Evolutionary conservation across 2,113 vertebrate species (phyloP).

Genomic region (Halcyon senegalensis): DNA sequence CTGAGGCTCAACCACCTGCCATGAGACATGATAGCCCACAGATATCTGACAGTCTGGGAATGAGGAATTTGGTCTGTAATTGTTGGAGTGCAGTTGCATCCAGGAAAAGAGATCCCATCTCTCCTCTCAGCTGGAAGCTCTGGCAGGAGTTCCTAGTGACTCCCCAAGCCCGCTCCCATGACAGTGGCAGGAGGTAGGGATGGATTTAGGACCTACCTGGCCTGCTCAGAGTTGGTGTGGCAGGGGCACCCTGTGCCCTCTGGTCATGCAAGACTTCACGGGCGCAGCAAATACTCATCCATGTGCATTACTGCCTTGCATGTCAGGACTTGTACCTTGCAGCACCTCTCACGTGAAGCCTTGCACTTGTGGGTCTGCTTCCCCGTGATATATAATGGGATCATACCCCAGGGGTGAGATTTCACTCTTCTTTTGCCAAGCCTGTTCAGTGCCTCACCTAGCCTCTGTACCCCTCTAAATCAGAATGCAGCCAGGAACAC

Average conservation of each 20-base stretch:
- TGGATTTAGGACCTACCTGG: background rate
- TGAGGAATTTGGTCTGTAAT: background rate
- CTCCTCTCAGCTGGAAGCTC: background rate
- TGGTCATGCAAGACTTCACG: fast-evolving
- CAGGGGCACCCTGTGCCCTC: fast-evolving
- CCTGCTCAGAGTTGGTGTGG: background rate
- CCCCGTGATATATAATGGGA: too few relatives aligned
- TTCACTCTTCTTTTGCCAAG: background rate
- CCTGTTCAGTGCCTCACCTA: background rate
- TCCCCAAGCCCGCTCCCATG: background rate
- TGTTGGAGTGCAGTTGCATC: background rate
- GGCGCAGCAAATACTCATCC: background rate
- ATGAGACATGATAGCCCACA: fast-evolving
- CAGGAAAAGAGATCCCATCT: background rate
- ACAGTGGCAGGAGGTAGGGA: background rate
- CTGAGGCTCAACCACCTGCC: background rate
- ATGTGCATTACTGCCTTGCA: fast-evolving
- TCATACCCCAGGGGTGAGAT: background rate
- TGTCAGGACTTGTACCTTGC: too few relatives aligned
- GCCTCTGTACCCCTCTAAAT: background rate
- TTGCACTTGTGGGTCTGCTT: background rate
- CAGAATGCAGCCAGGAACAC: slow-evolving; percentile 21
- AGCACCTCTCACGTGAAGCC: background rate
- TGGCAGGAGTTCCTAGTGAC: background rate
- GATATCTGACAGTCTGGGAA: background rate